Base-by-base conservation (phyloP, 2,797 vertebrate genomes). In the Sebastes kiyomatsui region DNA sequence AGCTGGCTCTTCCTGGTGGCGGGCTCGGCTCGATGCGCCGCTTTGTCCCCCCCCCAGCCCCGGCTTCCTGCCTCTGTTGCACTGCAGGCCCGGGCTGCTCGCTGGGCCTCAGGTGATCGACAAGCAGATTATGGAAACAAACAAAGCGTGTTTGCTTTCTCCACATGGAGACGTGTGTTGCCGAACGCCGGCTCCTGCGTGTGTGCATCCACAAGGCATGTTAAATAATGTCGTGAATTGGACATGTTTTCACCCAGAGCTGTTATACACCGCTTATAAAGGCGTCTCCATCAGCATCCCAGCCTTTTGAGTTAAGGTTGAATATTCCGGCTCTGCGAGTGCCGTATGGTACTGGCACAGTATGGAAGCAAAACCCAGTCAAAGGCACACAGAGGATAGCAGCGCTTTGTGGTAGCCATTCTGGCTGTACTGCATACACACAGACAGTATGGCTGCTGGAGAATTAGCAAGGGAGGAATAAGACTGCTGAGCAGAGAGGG, bases 101-200 rank as follows among this genome's bases (percentile, higher is more conserved):
- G 2, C 82, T 79, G 82, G 84, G 91, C 88, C 90, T 93, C 93
- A 92, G 94, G 93, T 94, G 95, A 95, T 94, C 80, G 83, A 90
- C 88, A 93, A 86, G 91, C 88, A 91, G 93, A 96, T 94, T 95
- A 94, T 88, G 80, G 90, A 93, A 94, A 94, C 94, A 95, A 95
- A 96, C 93, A 95, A 87, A 87, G 84, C 70, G 2, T 89, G 89
- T 94, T 94, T 96, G 93, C 92, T 90, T 83, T 90, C 87, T 77
- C 88, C 83, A 82, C 89, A 86, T 79, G 79, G 82, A 88, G 86
- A 87, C 80, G 79, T 65, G 78, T 73, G 75, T 91, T 83, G 86
- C 77, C 5, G 67, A 89, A 84, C 59, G 25, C 67, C n/a, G 20
- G 75, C 86, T 82, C 62, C 79, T 38, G 49, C 67, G 5, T 61